A percentile compares a stretch with the other conserved stretches of the same genome.
Conservation (phyloP, 2,888 invertebrate genomes). For the Gymnocheta viridis region DNA sequence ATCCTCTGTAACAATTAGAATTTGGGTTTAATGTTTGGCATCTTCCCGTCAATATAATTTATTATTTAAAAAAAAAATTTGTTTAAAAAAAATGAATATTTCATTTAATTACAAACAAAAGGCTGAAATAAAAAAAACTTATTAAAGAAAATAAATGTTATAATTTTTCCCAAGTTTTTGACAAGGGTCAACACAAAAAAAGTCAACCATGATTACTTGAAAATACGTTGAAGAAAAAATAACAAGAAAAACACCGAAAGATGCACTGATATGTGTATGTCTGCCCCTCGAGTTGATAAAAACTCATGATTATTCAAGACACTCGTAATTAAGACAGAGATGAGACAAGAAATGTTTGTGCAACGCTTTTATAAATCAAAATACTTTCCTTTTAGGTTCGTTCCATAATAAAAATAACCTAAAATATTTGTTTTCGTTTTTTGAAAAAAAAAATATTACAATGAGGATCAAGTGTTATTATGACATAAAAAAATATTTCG, state of each 20-base stretch:
- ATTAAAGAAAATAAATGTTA: constrained; percentile 20
- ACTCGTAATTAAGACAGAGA: neutral
- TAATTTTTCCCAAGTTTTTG: constrained; percentile 46
- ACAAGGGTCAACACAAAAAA: constrained; percentile 51
- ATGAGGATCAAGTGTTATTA: neutral
- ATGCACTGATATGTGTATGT: neutral
- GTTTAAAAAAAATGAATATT: neutral
- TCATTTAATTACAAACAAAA: neutral
- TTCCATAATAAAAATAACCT: neutral
- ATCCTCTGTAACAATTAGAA: neutral
- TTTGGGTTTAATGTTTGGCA: neutral
- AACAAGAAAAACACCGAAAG: neutral
- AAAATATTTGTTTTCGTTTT: neutral
- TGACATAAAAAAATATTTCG: neutral
- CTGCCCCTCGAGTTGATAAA: neutral
- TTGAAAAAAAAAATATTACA: neutral
- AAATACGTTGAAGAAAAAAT: neutral
- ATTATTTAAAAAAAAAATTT: neutral
- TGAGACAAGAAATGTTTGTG: neutral
- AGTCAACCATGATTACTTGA: constrained; percentile 14
- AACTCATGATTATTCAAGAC: constrained; percentile 13
- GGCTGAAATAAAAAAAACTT: neutral
- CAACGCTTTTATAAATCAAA: constrained; percentile 9
- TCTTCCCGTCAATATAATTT: neutral
- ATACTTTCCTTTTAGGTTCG: constrained; percentile 1